These are phyloP conservation scores for Argyresthia goedartella DNA, from an alignment of 2,888 invertebrate species.

Conservation along the genomic window DNA sequence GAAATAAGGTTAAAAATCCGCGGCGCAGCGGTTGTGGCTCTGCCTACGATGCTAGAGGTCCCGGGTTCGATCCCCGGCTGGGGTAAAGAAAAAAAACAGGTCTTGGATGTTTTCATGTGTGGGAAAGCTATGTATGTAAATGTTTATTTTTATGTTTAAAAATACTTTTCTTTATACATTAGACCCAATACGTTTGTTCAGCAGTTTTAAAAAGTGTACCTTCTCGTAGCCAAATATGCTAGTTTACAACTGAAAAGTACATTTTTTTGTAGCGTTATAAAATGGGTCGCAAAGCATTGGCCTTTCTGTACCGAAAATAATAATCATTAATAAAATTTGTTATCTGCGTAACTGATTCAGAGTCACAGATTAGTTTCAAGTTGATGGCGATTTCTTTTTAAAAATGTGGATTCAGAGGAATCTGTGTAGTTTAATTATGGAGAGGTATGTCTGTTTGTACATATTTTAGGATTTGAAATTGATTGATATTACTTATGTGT, in stretches of 20 bases:
- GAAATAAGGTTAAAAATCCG: too few species aligned
- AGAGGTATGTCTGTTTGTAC: neutral
- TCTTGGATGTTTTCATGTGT: too few species aligned
- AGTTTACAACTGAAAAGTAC: neutral
- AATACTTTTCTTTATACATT: too few species aligned
- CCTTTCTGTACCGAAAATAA: neutral
- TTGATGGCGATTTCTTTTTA: neutral
- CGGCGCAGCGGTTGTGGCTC: too few species aligned
- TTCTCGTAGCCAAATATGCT: too few species aligned
- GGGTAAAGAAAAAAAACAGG: too few species aligned
- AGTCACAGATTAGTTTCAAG: neutral
- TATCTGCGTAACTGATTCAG: neutral
- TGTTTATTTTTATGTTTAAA: too few species aligned
- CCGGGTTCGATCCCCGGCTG: too few species aligned
- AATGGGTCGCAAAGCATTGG: neutral
- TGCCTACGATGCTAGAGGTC: too few species aligned
- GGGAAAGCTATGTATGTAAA: too few species aligned
- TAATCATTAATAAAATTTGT: constrained; percentile 3
- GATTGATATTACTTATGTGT: neutral
- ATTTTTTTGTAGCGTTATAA: neutral
- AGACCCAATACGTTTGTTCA: too few species aligned
- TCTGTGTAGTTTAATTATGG: neutral
- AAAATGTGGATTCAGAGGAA: neutral
- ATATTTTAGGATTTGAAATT: neutral
- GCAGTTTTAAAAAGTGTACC: too few species aligned